A percentile compares a stretch with the other conserved stretches of the same genome.
Evolutionary conservation across 2,888 invertebrate genomes (phyloP).

Genomic region (Cephus rjabovi): DNA sequence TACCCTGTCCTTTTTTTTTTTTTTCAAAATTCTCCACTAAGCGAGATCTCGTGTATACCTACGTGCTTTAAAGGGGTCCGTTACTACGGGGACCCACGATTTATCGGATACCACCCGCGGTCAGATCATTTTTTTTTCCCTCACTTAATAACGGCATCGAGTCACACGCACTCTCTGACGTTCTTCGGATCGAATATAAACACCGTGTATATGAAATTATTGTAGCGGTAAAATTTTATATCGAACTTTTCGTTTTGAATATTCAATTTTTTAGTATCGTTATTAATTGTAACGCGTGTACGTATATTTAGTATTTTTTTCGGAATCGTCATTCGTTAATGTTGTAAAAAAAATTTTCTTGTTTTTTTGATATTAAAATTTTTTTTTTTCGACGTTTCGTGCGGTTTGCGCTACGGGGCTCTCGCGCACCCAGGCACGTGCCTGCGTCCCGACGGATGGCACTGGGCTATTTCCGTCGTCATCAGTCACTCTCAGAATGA

Average conservation of each 20-base stretch:
- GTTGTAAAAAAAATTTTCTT: neutral
- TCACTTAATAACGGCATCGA: neutral
- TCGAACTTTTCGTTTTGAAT: neutral
- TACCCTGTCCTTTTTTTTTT: neutral
- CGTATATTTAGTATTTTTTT: neutral
- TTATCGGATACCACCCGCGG: neutral
- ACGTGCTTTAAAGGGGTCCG: neutral
- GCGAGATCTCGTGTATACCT: neutral
- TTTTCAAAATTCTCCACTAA: neutral
- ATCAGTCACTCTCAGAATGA: constrained; percentile 57
- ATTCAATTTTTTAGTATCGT: neutral
- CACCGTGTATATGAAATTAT: no score
- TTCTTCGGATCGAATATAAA: neutral
- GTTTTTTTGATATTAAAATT: neutral
- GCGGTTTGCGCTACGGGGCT: neutral
- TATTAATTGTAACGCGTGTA: neutral
- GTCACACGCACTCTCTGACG: neutral
- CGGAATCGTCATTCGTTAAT: neutral
- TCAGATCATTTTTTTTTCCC: neutral
- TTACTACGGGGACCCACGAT: neutral
- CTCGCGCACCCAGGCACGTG: constrained; percentile 48
- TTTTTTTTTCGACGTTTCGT: neutral
- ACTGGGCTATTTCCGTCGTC: constrained; percentile 60
- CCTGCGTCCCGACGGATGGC: constrained; percentile 19
- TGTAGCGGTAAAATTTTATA: no score